phyloP scores from a whole-genome alignment of 2,113 vertebrate species.

The Cyprinodon tularosa region DNA sequence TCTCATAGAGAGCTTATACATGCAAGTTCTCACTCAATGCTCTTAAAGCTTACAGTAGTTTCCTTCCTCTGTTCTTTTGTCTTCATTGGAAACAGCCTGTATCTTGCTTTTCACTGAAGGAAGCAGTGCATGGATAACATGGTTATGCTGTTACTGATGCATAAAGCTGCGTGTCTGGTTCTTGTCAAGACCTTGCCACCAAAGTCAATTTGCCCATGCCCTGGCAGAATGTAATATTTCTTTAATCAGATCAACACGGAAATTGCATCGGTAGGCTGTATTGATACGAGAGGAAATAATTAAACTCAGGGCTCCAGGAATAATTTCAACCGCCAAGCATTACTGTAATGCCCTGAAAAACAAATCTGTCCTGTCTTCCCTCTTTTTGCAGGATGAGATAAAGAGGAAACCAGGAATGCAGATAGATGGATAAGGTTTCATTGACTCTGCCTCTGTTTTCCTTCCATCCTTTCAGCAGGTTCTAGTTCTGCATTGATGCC shows the following conservation, averaged over 20 bases:
- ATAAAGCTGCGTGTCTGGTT: slow-evolving; percentile 81
- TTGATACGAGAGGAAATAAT: slow-evolving; percentile 82
- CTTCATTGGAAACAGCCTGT: slow-evolving; percentile 71
- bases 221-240: slow-evolving; percentile 81
- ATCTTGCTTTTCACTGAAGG: slow-evolving; percentile 71
- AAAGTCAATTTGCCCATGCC: slow-evolving; percentile 83
- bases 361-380: slow-evolving; percentile 51
- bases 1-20: slow-evolving; percentile 25
- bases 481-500: slow-evolving; percentile 28
- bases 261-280: slow-evolving; percentile 77
- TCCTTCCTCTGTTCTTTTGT: slow-evolving; percentile 55
- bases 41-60: slow-evolving; percentile 30
- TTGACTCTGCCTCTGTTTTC: slow-evolving; percentile 69
- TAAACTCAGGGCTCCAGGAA: slow-evolving; percentile 77
- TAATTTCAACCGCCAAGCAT: slow-evolving; percentile 81
- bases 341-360: slow-evolving; percentile 80
- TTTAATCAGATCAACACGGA: slow-evolving; percentile 84
- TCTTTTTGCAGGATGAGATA: slow-evolving; percentile 69
- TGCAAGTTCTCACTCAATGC: slow-evolving; percentile 17
- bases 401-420: slow-evolving; percentile 73
- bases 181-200: slow-evolving; percentile 85
- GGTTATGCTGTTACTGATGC: slow-evolving; percentile 81
- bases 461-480: slow-evolving; percentile 72
- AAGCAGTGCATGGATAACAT: slow-evolving; percentile 81
- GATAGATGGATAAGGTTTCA: slow-evolving; percentile 75